Base-by-base conservation (phyloP, 30 jellyfish, hydroid and myxozoan genomes). In the Chrysaora quinquecirrha region DNA sequence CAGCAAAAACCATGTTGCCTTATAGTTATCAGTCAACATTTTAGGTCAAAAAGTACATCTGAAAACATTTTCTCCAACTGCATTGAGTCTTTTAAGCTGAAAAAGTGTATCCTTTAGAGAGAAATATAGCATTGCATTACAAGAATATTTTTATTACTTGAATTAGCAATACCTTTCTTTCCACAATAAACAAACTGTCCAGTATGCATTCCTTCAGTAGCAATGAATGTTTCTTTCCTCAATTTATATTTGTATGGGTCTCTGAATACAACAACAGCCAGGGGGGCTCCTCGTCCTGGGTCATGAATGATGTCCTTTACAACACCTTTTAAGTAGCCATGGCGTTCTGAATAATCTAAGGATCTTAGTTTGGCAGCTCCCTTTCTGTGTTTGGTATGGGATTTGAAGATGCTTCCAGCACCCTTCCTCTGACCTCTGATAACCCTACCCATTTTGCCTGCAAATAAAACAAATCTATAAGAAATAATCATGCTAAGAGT, bases 211-310 rank as follows among this genome's bases (percentile, higher is more conserved):
- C 98, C 98, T 64, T 93, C 98, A 0, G 98, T 93, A 28, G 98
- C 98, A 64, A 93, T 80, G 63, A 93, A 93, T 47, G 89, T 65
- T 82, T 93, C 98, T 84, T 86, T 93, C 20, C 94, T 64, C 24
- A 85, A 73, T 69, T 80, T 87, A 73, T 67, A 86, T 60, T 73
- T 93, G 94, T 93, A 93, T 31, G 98, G 98, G 75, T 93, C 98
- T 50, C 98, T 67, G 86, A 93, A 93, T n/a, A 80, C 96, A 48
- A 93, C 98, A 43, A 87, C 96, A 24, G 98, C 98, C 73, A 93
- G 60, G 34, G 98, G 98, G 48, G 98, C 98, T 56, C 98, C 98
- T 10, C 98, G 86, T 32, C 97, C 98, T 6, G 98, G 97, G 70
- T 93, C 98, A 62, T 93, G 98, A 64, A 93, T 84, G 68, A 93